These are phyloP conservation scores for Diadophis punctatus DNA, from an alignment of 2,113 vertebrate genomes.

Conservation along the genomic window DNA sequence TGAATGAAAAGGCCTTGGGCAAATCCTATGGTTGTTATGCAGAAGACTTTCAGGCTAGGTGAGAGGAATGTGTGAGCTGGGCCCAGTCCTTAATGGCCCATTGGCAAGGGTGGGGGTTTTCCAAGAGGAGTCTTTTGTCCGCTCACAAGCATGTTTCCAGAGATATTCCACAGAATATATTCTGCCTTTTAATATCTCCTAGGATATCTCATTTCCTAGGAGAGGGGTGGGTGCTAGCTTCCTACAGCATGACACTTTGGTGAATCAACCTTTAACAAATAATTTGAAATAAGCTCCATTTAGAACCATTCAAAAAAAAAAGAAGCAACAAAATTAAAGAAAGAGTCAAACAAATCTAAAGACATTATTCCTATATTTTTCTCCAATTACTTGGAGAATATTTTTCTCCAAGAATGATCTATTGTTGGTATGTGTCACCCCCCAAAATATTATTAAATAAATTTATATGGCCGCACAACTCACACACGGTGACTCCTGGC, in stretches of 20 bases:
- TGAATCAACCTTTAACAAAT: background rate
- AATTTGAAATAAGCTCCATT: background rate
- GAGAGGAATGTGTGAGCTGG: too few species aligned
- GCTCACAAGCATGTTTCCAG: too few species aligned
- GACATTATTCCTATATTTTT: background rate
- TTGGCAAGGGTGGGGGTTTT: too few species aligned
- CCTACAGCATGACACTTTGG: background rate
- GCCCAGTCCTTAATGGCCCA: too few species aligned
- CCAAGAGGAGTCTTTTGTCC: too few species aligned
- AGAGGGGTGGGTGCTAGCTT: too few species aligned
- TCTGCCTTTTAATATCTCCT: too few species aligned
- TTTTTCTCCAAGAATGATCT: background rate
- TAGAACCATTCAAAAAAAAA: background rate
- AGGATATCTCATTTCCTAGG: too few species aligned
- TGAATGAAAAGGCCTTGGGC: too few species aligned
- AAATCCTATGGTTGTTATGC: too few species aligned
- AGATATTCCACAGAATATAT: too few species aligned
- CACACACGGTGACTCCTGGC: background rate
- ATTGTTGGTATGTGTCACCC: background rate
- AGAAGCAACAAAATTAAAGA: background rate
- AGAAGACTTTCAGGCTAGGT: too few species aligned
- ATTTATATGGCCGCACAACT: background rate
- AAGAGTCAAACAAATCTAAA: background rate
- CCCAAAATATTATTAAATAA: background rate
- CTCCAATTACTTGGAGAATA: background rate